phyloP scores from a whole-genome alignment of 2,797 vertebrate species.

The Clamator glandarius region DNA sequence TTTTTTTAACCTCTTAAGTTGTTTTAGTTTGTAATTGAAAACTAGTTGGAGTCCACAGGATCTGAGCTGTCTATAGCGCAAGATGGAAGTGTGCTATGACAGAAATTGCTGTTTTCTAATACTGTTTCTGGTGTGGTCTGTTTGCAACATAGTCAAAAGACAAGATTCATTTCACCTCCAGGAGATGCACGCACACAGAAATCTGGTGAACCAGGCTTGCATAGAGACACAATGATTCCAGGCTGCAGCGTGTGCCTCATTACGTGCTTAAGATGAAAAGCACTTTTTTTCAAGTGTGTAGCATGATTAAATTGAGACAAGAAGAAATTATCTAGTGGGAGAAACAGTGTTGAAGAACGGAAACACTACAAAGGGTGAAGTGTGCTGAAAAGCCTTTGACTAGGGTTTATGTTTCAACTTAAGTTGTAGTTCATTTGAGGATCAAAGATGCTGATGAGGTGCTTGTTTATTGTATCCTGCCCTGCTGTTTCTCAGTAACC shows the following conservation, averaged over 20 bases:
- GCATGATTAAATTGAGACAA: background rate
- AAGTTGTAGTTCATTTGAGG: background rate
- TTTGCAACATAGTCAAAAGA: background rate
- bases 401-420: background rate
- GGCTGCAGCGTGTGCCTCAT: background rate
- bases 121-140: background rate
- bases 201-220: background rate
- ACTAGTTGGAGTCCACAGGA: background rate
- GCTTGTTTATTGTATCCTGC: background rate
- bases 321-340: background rate
- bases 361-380: background rate
- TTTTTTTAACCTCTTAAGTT: background rate
- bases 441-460: background rate
- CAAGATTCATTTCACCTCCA: background rate
- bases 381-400: background rate
- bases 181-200: background rate
- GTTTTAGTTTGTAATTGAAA: background rate
- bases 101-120: background rate
- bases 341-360: background rate
- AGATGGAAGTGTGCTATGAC: background rate
- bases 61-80: background rate
- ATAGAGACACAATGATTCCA: background rate
- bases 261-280: constrained; percentile 25
- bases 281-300: constrained; percentile 4
- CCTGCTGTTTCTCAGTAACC: background rate